phyloP scores from a whole-genome alignment of 2,888 invertebrate genomes.

The Drosophila mimetica region DNA sequence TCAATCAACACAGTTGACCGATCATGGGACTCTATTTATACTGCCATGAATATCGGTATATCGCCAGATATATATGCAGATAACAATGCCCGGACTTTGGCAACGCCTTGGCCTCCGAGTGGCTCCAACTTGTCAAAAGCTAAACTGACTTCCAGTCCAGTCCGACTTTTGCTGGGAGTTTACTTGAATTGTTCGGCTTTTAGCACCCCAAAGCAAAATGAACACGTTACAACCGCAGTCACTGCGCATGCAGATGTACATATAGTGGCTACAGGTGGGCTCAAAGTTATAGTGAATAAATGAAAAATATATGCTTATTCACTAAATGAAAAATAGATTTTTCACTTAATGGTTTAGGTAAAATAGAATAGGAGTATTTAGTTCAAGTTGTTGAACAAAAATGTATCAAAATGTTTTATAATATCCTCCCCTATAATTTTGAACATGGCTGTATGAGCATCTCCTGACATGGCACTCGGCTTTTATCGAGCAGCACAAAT shows the following conservation, averaged over 20 bases:
- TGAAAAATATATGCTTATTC: background rate
- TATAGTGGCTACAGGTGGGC: constrained; percentile 6
- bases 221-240: constrained; percentile 65
- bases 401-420: too few relatives aligned
- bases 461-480: constrained; percentile 68
- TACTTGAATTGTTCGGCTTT: constrained; percentile 53
- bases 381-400: background rate
- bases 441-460: constrained; percentile 6
- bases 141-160: constrained; percentile 52
- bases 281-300: background rate
- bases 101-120: constrained; percentile 65
- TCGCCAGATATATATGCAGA: constrained; percentile 12
- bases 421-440: background rate
- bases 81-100: constrained; percentile 43
- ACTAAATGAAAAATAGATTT: background rate
- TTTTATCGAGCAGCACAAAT: constrained; percentile 66
- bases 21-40: constrained; percentile 42
- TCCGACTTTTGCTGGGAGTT: constrained; percentile 38
- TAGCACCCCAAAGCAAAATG: constrained; percentile 75
- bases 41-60: constrained; percentile 37
- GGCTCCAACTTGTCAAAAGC: constrained; percentile 70
- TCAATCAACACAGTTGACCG: constrained; percentile 77
- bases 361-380: too few relatives aligned
- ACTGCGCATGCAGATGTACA: constrained; percentile 27
- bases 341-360: too few relatives aligned